Conservation (phyloP, 92 coral and sea anemone genomes). For the Parazoanthus darwini region DNA sequence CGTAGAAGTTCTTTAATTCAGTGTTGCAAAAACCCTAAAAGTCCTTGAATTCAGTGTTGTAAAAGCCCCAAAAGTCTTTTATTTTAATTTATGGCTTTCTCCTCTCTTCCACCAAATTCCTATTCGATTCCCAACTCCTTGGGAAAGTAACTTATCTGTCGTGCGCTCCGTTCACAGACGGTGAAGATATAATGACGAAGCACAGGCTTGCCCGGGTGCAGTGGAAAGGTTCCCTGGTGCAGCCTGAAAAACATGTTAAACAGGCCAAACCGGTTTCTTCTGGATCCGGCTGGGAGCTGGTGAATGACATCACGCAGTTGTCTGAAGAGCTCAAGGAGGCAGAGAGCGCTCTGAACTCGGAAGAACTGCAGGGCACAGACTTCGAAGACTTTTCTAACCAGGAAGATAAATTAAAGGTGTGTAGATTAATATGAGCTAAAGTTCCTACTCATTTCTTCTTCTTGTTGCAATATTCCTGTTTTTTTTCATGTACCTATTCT, state of each 20-base stretch:
- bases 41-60: too few species aligned
- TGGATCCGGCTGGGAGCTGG: conserved; percentile 82
- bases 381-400: conserved; percentile 96
- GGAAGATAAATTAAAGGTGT: conserved; percentile 90
- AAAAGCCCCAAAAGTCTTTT: too few species aligned
- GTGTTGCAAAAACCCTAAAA: too few species aligned
- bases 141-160: background rate
- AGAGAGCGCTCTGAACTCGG: conserved; percentile 71
- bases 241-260: conserved; percentile 47
- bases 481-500: too few species aligned
- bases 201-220: conserved; percentile 78
- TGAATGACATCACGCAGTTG: conserved; percentile 77
- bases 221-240: conserved; percentile 77
- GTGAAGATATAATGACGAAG: conserved; percentile 93
- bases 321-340: conserved; percentile 83
- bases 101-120: background rate
- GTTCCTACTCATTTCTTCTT: background rate
- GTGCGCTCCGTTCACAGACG: conserved; percentile 60
- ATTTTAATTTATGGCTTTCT: too few species aligned
- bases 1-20: too few species aligned
- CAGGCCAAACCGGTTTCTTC: conserved; percentile 52
- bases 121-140: background rate
- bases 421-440: background rate
- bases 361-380: conserved; percentile 90
- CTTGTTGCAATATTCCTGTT: background rate